Evolutionary conservation across 2,888 invertebrate species (phyloP).

Genomic region (Eilema depressum): DNA sequence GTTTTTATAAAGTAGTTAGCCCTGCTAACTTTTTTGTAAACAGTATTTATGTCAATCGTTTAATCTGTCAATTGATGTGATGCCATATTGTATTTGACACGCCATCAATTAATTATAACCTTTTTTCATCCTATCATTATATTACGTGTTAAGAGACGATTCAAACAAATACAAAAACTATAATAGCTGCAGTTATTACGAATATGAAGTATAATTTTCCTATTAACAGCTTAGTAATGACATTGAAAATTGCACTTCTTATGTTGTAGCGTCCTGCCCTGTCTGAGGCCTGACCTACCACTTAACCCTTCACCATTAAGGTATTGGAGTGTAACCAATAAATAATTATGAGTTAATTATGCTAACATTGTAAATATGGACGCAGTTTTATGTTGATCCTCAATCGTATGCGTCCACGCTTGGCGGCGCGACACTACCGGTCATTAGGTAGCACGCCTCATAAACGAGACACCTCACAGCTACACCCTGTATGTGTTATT

Average conservation of each 20-base stretch:
- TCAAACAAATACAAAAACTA: conserved; percentile 18
- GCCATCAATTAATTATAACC: neutral
- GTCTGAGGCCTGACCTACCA: conserved; percentile 35
- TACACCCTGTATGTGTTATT: conserved; percentile 57
- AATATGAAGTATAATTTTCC: conserved; percentile 43
- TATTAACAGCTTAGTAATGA: conserved; percentile 46
- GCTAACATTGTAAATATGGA: conserved; percentile 48
- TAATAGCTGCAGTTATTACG: conserved; percentile 22
- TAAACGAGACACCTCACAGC: conserved; percentile 64
- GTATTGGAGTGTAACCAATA: conserved; percentile 45
- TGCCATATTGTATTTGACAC: neutral
- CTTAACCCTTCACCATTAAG: conserved; percentile 40
- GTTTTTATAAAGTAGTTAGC: too few relatives aligned
- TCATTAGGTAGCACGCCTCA: conserved; percentile 59
- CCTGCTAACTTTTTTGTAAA: neutral
- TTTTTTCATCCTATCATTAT: neutral
- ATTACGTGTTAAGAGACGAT: neutral
- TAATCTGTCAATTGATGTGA: neutral
- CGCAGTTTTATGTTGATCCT: conserved; percentile 44
- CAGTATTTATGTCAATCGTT: neutral
- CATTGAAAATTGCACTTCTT: conserved; percentile 44
- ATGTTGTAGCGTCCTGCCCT: conserved; percentile 13
- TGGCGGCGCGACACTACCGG: conserved; percentile 44
- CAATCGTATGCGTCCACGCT: conserved; percentile 55
- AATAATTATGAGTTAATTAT: conserved; percentile 47